Evolutionary conservation across 2,888 invertebrate species (phyloP).

Genomic region (Odontothrips loti): DNA sequence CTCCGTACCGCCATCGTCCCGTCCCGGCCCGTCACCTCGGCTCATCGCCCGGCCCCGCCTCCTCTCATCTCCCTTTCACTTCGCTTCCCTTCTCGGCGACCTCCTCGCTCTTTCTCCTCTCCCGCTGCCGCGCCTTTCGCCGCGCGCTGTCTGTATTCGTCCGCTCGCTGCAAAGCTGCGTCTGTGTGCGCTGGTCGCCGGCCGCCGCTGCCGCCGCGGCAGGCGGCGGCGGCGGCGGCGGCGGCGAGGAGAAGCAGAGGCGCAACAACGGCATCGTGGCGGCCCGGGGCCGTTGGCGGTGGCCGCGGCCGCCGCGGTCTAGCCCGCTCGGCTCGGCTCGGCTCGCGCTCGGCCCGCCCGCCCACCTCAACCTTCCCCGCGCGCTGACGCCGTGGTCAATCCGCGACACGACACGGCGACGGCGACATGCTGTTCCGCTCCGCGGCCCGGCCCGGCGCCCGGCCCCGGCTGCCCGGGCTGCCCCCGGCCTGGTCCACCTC

Average conservation of each 20-base stretch:
- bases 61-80: not conserved
- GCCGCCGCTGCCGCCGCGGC: not conserved
- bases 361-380: not conserved
- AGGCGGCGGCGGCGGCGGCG: not conserved
- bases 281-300: not conserved
- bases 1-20: too few species aligned
- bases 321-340: too few species aligned
- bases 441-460: too few species aligned
- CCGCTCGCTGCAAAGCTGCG: not conserved
- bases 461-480: not conserved
- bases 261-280: not conserved
- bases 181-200: not conserved
- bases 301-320: not conserved
- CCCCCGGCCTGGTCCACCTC: not conserved
- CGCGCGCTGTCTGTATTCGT: slow-evolving; percentile 20
- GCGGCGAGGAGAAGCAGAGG: not conserved
- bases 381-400: not conserved
- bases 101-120: not conserved
- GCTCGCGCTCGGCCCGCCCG: not conserved
- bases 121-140: not conserved
- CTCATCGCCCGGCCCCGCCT: too few species aligned
- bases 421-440: not conserved
- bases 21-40: too few species aligned
- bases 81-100: not conserved
- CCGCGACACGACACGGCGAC: not conserved